A percentile compares a stretch with the other conserved stretches of the same genome.
Evolutionary conservation across 2,797 vertebrate genomes (phyloP).

Genomic region (Periophthalmus magnuspinnatus): DNA sequence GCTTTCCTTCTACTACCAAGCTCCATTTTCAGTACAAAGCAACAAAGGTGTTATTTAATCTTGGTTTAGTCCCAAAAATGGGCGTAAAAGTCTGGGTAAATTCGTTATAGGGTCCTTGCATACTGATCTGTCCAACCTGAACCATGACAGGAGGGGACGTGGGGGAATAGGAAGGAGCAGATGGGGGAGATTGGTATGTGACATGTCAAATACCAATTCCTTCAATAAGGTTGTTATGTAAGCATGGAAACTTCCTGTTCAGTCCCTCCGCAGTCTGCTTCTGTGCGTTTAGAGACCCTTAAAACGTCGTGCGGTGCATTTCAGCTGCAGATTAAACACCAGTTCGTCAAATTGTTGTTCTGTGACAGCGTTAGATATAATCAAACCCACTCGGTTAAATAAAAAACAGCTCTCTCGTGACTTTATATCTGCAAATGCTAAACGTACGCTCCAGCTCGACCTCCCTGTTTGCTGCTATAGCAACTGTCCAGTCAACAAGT

Average conservation of each 20-base stretch:
- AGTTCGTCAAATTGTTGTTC: conserved; percentile 26
- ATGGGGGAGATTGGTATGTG: conserved; percentile 53
- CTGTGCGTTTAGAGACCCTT: conserved; percentile 20
- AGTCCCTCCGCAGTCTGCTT: conserved; percentile 29
- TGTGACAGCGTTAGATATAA: conserved; percentile 20
- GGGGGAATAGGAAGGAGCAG: conserved; percentile 35
- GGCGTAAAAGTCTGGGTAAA: background rate
- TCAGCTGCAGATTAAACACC: conserved; percentile 5
- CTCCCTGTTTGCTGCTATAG: conserved; percentile 27
- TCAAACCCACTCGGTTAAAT: conserved; percentile 16
- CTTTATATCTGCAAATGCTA: conserved; percentile 10
- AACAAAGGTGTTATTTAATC: background rate
- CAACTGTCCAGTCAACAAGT: conserved; percentile 59
- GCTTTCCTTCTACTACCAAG: background rate
- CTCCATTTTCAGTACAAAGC: background rate
- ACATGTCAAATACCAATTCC: conserved; percentile 63
- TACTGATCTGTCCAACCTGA: conserved; percentile 55
- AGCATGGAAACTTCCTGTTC: conserved; percentile 66
- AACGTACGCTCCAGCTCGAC: conserved; percentile 23
- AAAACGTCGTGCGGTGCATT: background rate
- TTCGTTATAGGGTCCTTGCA: conserved; percentile 8
- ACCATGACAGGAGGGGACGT: conserved; percentile 36
- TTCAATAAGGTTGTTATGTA: conserved; percentile 68
- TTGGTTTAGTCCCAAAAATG: background rate
- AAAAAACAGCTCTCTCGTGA: conserved; percentile 3